Evolutionary conservation across 1,140 invertebrate species (phyloP), one percentile per base, ranked within the genome.

Genomic region (Drosophila baimaii): DNA sequence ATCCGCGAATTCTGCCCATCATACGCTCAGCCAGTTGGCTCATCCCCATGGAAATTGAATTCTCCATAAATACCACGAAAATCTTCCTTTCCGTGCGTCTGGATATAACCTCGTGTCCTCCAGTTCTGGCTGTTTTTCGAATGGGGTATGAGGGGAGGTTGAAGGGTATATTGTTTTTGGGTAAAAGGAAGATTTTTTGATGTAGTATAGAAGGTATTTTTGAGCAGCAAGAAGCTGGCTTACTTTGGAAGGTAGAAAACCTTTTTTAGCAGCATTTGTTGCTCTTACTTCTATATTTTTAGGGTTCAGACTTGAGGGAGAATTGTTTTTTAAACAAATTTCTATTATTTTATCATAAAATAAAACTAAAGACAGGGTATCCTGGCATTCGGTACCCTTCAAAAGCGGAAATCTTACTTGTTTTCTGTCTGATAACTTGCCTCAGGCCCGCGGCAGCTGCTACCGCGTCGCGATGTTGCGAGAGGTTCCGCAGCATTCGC

Each of bases 31-130:
- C 29, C 35, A 35, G 51, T 54, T 54, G 31, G 27, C 35, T 55
- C 43, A 65, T 33, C 72, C 37, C 37, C 41, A 33, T 75, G 59
- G 33, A 75, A 75, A 75, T 77, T 77, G 54, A 77, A 68, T 77
- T 68, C 62, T 41, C 39, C 47, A 51, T 49, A 77, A 77, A 77
- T 77, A 51, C 73, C 62, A 47, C 39, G 41, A 77, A 58, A 77
- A 55, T 33, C 39, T 61, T 37, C 13, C 23, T 35, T n/a, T n/a
- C n/a, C n/a, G 46, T 33, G 44, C 27, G 35, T 59, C 29, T 29
- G 63, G 27, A 5, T 21, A 35, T 33, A 46, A 35, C 29, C 27
- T 19, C 23, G 29, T 37, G 19, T 25, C 15, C 23, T 25, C 1
- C 46, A 17, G 13, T 46, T 43, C 13, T 25, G 57, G 6, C 23